Evolutionary conservation across 2,888 invertebrate genomes (phyloP).

Genomic region (Myopa testacea): DNA sequence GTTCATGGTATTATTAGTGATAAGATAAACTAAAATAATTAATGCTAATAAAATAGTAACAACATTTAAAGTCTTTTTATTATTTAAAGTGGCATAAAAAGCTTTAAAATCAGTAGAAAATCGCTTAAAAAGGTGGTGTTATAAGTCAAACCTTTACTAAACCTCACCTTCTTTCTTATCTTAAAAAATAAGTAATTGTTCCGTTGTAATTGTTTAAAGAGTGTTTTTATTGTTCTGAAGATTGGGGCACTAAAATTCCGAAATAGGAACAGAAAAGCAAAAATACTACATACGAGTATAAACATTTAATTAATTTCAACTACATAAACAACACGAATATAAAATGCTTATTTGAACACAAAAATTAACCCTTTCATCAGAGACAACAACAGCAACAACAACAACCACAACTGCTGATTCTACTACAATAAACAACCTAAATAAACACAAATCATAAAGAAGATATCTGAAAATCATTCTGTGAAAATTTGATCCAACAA

Average conservation of each 20-base stretch:
- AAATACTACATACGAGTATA: too few species aligned
- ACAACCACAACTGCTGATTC: slow-evolving; percentile 4
- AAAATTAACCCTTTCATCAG: background rate
- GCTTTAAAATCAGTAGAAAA: too few species aligned
- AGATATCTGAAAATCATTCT: background rate
- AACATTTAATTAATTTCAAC: background rate
- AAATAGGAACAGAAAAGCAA: background rate
- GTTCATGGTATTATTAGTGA: background rate
- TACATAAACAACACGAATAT: background rate
- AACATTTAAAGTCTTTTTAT: too few species aligned
- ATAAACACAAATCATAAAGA: slow-evolving; percentile 24
- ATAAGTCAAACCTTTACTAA: too few species aligned
- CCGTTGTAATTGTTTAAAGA: background rate
- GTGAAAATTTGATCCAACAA: background rate
- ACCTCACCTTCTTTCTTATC: too few species aligned
- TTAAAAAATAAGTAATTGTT: too few species aligned
- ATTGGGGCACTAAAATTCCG: background rate
- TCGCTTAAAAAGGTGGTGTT: too few species aligned
- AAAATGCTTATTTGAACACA: slow-evolving; percentile 14
- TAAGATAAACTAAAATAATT: background rate
- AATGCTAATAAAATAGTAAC: too few species aligned
- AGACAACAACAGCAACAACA: slow-evolving; percentile 19
- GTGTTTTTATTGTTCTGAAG: background rate
- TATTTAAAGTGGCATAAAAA: too few species aligned
- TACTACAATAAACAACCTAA: slow-evolving; percentile 8